Conservation (phyloP, 2,888 invertebrate genomes). For the Heteromurus nitidus region DNA sequence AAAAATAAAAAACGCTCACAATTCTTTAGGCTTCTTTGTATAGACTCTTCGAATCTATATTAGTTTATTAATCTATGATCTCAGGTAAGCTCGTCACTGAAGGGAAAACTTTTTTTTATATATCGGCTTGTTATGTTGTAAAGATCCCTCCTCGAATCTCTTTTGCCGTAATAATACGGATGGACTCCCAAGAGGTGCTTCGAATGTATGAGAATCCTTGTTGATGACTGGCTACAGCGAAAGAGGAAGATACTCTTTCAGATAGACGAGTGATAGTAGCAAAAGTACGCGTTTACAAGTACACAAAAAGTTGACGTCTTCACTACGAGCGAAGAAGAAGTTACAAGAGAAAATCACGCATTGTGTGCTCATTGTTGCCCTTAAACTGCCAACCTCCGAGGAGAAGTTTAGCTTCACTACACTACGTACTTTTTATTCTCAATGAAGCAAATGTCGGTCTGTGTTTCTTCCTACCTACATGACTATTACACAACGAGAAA, state of each 20-base stretch:
- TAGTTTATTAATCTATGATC: too few species aligned
- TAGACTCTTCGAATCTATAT: too few species aligned
- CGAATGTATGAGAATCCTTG: conserved; percentile 55
- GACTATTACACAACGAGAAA: too few species aligned
- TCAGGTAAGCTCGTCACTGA: neutral
- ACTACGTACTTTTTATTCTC: too few species aligned
- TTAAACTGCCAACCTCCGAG: conserved; percentile 46
- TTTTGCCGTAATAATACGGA: conserved; percentile 13
- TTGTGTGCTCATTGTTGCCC: conserved; percentile 39
- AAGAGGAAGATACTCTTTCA: conserved; percentile 2
- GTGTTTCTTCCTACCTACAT: neutral
- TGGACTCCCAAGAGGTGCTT: conserved; percentile 52
- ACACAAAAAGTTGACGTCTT: conserved; percentile 33
- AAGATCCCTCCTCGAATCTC: conserved; percentile 45
- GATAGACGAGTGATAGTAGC: conserved; percentile 30
- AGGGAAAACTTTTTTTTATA: too few species aligned
- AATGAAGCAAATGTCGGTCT: too few species aligned
- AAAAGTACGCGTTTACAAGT: conserved; percentile 5
- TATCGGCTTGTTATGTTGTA: conserved; percentile 26
- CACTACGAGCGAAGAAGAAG: conserved; percentile 32
- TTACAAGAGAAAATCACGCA: conserved; percentile 34
- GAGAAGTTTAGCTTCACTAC: too few species aligned
- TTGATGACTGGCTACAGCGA: conserved; percentile 37
- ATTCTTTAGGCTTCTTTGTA: too few species aligned
- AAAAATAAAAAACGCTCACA: too few species aligned